These are phyloP conservation scores for Poecilia wingei DNA, from an alignment of 2,797 vertebrate species.

Conservation along the genomic window DNA sequence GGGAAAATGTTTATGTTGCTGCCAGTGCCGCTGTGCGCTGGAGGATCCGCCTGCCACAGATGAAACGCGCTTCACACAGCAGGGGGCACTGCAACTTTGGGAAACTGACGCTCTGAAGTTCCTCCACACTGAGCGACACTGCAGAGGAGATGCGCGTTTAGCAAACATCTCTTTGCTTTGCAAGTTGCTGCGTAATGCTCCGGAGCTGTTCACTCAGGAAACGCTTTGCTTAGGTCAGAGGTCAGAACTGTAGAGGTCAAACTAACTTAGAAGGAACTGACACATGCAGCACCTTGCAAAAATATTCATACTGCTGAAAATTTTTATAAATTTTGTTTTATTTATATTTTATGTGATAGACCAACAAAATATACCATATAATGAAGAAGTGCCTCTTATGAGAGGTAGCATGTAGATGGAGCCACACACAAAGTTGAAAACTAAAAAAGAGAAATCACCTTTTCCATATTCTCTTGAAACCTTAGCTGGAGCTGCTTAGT, in stretches of 20 bases:
- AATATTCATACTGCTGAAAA: background rate
- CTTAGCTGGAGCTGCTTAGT: background rate
- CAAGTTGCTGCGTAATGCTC: slow-evolving; percentile 2
- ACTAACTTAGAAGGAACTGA: slow-evolving; percentile 10
- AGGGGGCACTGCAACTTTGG: slow-evolving; percentile 72
- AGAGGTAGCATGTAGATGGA: background rate
- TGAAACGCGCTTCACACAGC: slow-evolving; percentile 46
- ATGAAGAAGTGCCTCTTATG: background rate
- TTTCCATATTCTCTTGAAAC: background rate
- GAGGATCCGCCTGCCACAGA: slow-evolving; percentile 24
- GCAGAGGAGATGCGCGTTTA: slow-evolving; percentile 17
- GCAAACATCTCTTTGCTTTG: slow-evolving; percentile 13
- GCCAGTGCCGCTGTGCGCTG: slow-evolving; percentile 18
- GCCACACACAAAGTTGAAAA: background rate
- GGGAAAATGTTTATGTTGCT: slow-evolving; percentile 20
- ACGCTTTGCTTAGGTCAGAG: slow-evolving; percentile 16
- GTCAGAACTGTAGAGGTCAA: slow-evolving; percentile 5
- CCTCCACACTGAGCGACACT: slow-evolving; percentile 1
- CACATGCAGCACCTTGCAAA: background rate
- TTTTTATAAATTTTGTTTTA: background rate
- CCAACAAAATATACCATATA: background rate
- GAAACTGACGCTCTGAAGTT: slow-evolving; percentile 29
- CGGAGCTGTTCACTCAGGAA: slow-evolving; percentile 52
- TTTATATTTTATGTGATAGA: background rate
- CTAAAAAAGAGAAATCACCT: background rate